A percentile compares a stretch with the other conserved stretches of the same genome.
Conservation (phyloP, 2,888 invertebrate genomes). For the Linnaemya tessellans region DNA sequence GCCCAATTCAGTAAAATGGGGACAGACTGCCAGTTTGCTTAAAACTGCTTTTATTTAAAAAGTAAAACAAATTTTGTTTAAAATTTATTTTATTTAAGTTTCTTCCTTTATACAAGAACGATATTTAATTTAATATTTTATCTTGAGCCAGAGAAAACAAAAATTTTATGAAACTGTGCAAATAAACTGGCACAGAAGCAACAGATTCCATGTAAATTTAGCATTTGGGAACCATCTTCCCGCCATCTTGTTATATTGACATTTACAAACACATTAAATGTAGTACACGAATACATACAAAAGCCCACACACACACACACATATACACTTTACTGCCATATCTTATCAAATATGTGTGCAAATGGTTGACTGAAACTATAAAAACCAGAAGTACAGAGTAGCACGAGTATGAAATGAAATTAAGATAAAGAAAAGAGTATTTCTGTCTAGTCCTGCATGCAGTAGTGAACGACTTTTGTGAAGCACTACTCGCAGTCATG, state of each 20-base stretch:
- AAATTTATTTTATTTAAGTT: constrained; percentile 16
- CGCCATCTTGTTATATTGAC: constrained; percentile 10
- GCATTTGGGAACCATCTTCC: constrained; percentile 28
- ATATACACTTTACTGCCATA: constrained; percentile 5
- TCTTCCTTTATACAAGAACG: constrained; percentile 10
- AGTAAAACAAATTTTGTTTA: neutral
- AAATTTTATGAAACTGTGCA: neutral
- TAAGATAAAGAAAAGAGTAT: constrained; percentile 15
- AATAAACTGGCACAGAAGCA: constrained; percentile 14
- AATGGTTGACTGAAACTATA: constrained; percentile 4
- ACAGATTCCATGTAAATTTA: constrained; percentile 54
- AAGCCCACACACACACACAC: neutral
- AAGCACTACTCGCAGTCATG: neutral
- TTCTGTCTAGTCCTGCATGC: neutral
- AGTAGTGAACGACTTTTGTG: neutral
- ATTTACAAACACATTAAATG: constrained; percentile 31
- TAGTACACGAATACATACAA: neutral
- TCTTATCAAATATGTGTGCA: neutral
- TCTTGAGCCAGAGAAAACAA: neutral
- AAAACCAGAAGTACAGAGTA: constrained; percentile 21
- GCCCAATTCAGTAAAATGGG: no score
- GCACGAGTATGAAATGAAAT: constrained; percentile 7
- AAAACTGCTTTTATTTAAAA: neutral
- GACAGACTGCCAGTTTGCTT: neutral
- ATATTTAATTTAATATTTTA: constrained; percentile 54